These are phyloP conservation scores for Xestia rhomboidea DNA, from an alignment of 2,888 invertebrate species.

Conservation along the genomic window DNA sequence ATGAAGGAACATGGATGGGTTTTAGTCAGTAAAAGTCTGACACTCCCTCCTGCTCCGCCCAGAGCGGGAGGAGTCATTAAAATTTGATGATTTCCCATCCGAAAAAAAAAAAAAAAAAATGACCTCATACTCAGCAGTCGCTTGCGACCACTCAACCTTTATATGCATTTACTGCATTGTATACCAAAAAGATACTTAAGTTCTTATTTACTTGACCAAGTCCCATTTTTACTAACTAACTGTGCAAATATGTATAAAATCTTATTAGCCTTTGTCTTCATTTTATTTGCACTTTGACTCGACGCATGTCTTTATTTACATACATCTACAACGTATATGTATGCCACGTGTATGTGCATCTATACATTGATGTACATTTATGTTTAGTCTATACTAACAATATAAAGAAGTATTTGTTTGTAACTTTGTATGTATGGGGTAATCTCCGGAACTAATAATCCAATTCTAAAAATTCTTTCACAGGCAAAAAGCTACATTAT, in stretches of 20 bases:
- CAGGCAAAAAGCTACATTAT: no score
- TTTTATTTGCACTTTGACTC: constrained; percentile 43
- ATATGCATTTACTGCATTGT: no score
- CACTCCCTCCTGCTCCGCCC: no score
- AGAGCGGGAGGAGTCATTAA: no score
- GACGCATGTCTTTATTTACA: constrained; percentile 22
- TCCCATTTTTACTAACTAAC: background rate
- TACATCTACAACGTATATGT: background rate
- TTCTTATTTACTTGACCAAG: background rate
- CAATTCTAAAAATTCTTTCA: background rate
- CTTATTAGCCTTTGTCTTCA: constrained; percentile 17
- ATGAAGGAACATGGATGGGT: no score
- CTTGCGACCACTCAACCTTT: no score
- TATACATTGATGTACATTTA: constrained; percentile 1
- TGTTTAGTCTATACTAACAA: background rate
- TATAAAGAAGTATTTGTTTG: no score
- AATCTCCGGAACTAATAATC: background rate
- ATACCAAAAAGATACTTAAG: no score
- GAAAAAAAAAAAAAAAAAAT: no score
- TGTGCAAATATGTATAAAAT: constrained; percentile 28
- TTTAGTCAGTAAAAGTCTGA: no score
- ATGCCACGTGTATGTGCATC: constrained; percentile 40
- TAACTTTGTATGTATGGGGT: background rate
- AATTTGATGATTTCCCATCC: no score
- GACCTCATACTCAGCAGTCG: no score